Conservation (phyloP, 2,888 invertebrate genomes). For the Athrips mouffetella region DNA sequence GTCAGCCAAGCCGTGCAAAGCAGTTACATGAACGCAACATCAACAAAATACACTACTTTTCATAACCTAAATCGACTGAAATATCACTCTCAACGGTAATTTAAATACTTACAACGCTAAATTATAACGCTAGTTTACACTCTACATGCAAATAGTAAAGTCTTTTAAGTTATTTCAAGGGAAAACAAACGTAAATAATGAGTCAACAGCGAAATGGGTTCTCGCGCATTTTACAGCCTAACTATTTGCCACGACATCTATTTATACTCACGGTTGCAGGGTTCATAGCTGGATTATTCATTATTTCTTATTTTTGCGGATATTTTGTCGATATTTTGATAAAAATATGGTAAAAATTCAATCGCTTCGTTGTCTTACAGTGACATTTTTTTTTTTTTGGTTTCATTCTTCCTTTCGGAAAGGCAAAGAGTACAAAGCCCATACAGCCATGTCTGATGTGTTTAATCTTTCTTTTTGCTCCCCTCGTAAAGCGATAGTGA, state of each 20-base stretch:
- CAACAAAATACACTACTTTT: neutral
- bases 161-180: conserved; percentile 19
- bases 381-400: too few species aligned
- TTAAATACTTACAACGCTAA: neutral
- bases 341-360: neutral
- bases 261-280: conserved; percentile 66
- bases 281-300: conserved; percentile 61
- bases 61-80: neutral
- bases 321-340: neutral
- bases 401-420: too few species aligned
- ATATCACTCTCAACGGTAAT: neutral
- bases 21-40: conserved; percentile 26
- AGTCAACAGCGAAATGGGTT: conserved; percentile 8
- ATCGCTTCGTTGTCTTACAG: neutral
- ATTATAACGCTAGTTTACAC: conserved; percentile 7
- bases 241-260: neutral
- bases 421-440: too few species aligned
- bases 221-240: neutral
- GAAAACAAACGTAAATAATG: conserved; percentile 13
- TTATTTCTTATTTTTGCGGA: conserved; percentile 27
- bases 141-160: conserved; percentile 36
- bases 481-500: too few species aligned
- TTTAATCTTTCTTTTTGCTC: too few species aligned
- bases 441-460: too few species aligned
- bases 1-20: conserved; percentile 74